Percentiles rank a stretch among this genome's conserved stretches.
phyloP scores from a whole-genome alignment of 2,888 invertebrate species.

The Cybosia mesomella region DNA sequence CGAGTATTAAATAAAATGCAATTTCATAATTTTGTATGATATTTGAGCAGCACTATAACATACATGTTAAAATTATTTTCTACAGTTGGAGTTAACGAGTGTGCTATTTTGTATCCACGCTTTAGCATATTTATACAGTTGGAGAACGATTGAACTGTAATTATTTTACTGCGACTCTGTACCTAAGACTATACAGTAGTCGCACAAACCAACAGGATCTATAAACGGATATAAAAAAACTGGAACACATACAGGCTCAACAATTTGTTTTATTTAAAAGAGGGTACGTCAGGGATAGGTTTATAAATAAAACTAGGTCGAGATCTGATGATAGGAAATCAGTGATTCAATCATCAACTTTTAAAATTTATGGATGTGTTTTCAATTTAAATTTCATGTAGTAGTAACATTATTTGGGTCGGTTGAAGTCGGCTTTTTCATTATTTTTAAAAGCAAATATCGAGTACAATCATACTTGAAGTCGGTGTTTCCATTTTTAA shows the following conservation, averaged over 20 bases:
- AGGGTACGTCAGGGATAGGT: constrained; percentile 1
- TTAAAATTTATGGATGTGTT: not conserved
- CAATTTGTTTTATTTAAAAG: not conserved
- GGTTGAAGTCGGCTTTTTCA: not conserved
- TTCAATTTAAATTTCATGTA: not conserved
- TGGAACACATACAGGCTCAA: no score
- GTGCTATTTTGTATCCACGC: constrained; percentile 7
- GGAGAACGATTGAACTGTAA: not conserved
- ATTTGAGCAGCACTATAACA: constrained; percentile 53
- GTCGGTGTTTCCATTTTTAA: constrained; percentile 5
- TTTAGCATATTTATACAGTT: not conserved
- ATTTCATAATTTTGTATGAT: constrained; percentile 31
- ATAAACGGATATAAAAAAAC: no score
- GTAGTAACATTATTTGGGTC: no score
- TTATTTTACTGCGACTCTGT: not conserved
- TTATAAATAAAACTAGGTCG: not conserved
- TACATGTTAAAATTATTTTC: constrained; percentile 55
- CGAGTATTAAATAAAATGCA: not conserved
- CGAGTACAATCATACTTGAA: not conserved
- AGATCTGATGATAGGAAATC: not conserved
- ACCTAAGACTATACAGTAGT: not conserved
- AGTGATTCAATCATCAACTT: no score
- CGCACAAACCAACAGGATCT: not conserved
- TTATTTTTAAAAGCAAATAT: not conserved
- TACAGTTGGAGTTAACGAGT: constrained; percentile 50